Evolutionary conservation across 2,113 vertebrate genomes (phyloP).

Genomic region (Prunella himalayana): DNA sequence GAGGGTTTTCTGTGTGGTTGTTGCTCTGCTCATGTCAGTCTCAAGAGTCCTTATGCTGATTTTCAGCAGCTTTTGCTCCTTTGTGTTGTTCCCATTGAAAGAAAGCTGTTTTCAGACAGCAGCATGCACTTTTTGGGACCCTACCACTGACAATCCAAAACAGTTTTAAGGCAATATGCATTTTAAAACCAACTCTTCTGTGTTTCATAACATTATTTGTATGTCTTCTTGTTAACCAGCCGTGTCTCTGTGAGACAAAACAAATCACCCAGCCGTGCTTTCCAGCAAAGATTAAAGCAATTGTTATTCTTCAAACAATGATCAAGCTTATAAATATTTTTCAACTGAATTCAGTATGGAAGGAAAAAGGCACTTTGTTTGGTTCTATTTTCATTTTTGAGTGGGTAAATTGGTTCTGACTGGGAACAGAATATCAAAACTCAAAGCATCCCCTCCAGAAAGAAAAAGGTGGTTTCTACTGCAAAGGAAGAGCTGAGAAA

Average conservation of each 20-base stretch:
- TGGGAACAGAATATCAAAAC: neutral
- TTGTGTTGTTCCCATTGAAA: neutral
- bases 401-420: neutral
- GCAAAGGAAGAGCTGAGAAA: neutral
- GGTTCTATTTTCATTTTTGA: neutral
- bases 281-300: conserved; percentile 23
- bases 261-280: neutral
- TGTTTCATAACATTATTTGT: neutral
- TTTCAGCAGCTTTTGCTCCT: neutral
- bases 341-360: neutral
- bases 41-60: neutral
- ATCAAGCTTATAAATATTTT: conserved; percentile 2
- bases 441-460: neutral
- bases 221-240: neutral
- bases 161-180: neutral
- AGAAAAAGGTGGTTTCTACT: neutral
- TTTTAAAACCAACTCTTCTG: neutral
- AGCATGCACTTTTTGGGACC: neutral
- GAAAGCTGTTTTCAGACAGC: neutral
- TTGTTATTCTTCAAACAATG: neutral
- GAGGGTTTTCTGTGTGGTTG: neutral
- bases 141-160: neutral
- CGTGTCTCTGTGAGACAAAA: neutral
- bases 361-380: neutral
- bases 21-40: neutral